These are phyloP conservation scores for Epinephelus awoara DNA, from an alignment of 2,797 vertebrate species.

Conservation along the genomic window DNA sequence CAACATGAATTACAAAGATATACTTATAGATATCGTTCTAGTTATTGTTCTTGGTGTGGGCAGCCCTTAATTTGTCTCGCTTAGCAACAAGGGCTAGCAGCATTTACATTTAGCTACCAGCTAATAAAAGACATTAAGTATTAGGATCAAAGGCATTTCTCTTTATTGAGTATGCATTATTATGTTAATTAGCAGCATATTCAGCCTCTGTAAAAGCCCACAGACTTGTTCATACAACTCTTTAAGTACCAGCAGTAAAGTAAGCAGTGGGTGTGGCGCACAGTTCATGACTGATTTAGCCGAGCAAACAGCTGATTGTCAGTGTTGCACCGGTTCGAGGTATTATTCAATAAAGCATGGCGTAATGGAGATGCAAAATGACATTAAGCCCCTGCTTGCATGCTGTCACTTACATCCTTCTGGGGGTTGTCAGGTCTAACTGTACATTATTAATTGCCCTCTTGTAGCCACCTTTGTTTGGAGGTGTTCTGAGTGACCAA, in stretches of 20 bases:
- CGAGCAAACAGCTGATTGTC: slow-evolving; percentile 50
- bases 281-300: slow-evolving; percentile 17
- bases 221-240: slow-evolving; percentile 15
- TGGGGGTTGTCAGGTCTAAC: slow-evolving; percentile 77
- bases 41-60: no score
- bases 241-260: slow-evolving; percentile 36
- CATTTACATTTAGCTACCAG: slow-evolving; percentile 1
- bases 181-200: neutral
- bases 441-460: slow-evolving; percentile 82
- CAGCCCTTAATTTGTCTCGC: no score
- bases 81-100: neutral
- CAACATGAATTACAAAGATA: no score
- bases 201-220: neutral
- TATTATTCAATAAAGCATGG: slow-evolving; percentile 73
- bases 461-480: slow-evolving; percentile 62
- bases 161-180: neutral
- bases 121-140: slow-evolving; percentile 4
- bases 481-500: slow-evolving; percentile 75
- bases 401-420: slow-evolving; percentile 80
- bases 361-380: slow-evolving; percentile 76
- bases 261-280: slow-evolving; percentile 24
- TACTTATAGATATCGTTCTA: no score
- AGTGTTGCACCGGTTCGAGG: slow-evolving; percentile 50
- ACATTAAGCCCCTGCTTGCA: slow-evolving; percentile 67
- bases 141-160: neutral